Evolutionary conservation across 2,888 invertebrate species (phyloP).

Genomic region (Cremastobaeus sp.): DNA sequence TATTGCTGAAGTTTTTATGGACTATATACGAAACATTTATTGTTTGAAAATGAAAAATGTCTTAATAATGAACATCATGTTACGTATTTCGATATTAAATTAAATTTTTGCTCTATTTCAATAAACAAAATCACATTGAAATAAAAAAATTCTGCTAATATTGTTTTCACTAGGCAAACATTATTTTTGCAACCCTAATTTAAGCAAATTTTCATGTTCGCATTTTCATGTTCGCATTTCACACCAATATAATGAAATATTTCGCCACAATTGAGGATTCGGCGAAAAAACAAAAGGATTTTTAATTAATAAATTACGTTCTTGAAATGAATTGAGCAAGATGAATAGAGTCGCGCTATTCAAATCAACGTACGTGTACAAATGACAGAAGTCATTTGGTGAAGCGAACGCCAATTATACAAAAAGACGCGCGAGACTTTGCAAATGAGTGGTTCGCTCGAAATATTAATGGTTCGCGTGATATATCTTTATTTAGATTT

Average conservation of each 20-base stretch:
- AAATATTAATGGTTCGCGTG: slow-evolving; percentile 62
- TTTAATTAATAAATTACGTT: slow-evolving; percentile 48
- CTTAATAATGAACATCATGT: no score
- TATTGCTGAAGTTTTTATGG: no score
- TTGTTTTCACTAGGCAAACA: no score
- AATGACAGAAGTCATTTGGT: slow-evolving; percentile 54
- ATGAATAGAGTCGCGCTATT: slow-evolving; percentile 41
- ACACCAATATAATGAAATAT: slow-evolving; percentile 28
- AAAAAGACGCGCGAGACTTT: slow-evolving; percentile 51
- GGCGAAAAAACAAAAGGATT: slow-evolving; percentile 31
- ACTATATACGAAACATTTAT: no score
- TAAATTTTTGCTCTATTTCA: no score
- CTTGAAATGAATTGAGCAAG: slow-evolving; percentile 39
- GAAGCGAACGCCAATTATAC: slow-evolving; percentile 51
- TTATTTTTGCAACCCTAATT: no score
- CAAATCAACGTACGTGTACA: slow-evolving; percentile 44
- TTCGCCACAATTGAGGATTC: slow-evolving; percentile 39
- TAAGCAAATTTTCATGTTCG: no score
- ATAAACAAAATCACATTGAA: no score
- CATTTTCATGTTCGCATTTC: slow-evolving; percentile 14
- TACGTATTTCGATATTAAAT: no score
- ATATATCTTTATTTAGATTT: slow-evolving; percentile 67
- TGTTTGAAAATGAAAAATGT: no score
- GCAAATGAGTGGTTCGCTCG: slow-evolving; percentile 53
- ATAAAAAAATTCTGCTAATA: no score